Evolutionary conservation across 23 tunicate species (phyloP).

Genomic region (Ciona savignyi): DNA sequence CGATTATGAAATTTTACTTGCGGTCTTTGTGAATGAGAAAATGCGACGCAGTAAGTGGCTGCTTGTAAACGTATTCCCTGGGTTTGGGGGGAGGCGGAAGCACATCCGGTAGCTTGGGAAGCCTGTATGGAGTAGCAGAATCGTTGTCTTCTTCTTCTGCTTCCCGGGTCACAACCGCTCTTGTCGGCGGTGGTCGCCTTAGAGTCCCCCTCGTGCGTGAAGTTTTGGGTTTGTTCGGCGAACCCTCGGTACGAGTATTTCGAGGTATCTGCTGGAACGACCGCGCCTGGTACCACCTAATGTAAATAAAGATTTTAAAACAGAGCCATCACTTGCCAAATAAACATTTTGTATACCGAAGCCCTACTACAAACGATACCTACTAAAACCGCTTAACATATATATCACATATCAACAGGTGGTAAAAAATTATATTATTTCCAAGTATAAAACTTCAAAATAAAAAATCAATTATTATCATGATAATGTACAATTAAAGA

Average conservation of each 20-base stretch:
- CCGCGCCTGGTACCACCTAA: constrained; percentile 78
- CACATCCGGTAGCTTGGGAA: constrained; percentile 43
- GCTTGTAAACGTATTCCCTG: constrained; percentile 71
- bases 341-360: no score
- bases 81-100: constrained; percentile 9
- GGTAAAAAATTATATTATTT: no score
- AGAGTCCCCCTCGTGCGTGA: constrained; percentile 18
- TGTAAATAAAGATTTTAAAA: no score
- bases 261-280: constrained; percentile 64
- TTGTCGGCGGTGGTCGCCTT: constrained; percentile 20
- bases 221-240: constrained; percentile 37
- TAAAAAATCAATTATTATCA: no score
- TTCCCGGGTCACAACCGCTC: constrained; percentile 1
- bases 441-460: no score
- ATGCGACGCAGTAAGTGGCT: constrained; percentile 59
- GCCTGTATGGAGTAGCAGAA: constrained; percentile 60
- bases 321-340: no score
- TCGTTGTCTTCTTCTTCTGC: constrained; percentile 15
- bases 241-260: constrained; percentile 60
- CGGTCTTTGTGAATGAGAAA: constrained; percentile 80
- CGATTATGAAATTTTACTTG: no score
- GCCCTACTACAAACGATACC: no score
- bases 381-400: no score
- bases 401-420: no score
- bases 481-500: no score